A percentile compares a stretch with the other conserved stretches of the same genome.
These are phyloP conservation scores for Epistrophe eligans DNA, from an alignment of 2,888 invertebrate genomes.

Conservation along the genomic window DNA sequence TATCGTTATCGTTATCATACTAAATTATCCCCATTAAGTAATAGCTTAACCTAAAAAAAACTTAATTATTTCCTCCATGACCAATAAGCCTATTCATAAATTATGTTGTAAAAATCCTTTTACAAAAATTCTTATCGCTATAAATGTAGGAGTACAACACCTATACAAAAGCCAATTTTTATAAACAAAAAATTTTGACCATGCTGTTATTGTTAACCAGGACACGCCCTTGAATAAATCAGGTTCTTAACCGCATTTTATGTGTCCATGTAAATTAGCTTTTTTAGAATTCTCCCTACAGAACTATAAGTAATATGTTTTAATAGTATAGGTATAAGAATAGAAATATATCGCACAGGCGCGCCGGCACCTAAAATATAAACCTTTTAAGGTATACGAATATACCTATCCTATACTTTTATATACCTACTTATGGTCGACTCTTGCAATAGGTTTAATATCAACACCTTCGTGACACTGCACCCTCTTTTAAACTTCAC, in stretches of 20 bases:
- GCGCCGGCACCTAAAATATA: conserved; percentile 1
- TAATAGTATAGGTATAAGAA: neutral
- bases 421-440: conserved; percentile 2
- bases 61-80: conserved; percentile 22
- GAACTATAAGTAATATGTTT: neutral
- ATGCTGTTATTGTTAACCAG: conserved; percentile 23
- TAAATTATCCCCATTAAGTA: conserved; percentile 19
- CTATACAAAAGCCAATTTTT: neutral
- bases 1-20: conserved; percentile 1
- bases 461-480: conserved; percentile 73
- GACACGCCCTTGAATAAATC: conserved; percentile 54
- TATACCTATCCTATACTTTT: no score
- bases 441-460: conserved; percentile 27
- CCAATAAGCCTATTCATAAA: conserved; percentile 27
- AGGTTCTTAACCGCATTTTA: conserved; percentile 35
- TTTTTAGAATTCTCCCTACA: conserved; percentile 5
- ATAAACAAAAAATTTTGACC: conserved; percentile 15
- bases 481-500: conserved; percentile 67
- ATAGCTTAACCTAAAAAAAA: conserved; percentile 37
- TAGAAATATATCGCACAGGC: neutral
- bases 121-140: neutral
- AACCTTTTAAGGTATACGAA: neutral
- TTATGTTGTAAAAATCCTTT: conserved; percentile 3
- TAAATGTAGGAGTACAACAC: no score
- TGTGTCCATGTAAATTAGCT: conserved; percentile 21